Base-by-base conservation (phyloP, 1,140 invertebrate genomes). In the Parasteatoda tepidariorum region DNA sequence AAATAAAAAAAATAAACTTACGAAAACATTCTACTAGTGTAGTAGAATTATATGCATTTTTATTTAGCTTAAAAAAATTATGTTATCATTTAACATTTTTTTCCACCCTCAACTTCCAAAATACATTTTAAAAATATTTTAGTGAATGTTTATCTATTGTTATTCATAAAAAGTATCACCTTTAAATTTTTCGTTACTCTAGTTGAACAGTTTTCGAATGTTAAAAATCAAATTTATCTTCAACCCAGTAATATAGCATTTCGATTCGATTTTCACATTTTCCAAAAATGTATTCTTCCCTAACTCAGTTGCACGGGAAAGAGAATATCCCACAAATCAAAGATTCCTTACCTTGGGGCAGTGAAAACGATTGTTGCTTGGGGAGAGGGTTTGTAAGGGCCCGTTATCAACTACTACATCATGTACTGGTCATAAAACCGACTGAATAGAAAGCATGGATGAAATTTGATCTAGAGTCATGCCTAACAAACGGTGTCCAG, bases 321-420 rank as follows among this genome's bases (percentile, higher is more conserved):
- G 38, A 9, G 38, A n/a, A n/a, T n/a, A n/a, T n/a, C n/a, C 4
- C 38, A 48, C 38, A 48, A 48, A 48, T 48, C 38, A 48, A 48
- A 48, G 9, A 48, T 18, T 18, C 38, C 38, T 48, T 9, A 13
- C 38, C 38, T 18, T 48, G 9, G 38, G 38, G 38, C 38, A 48
- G 18, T 9, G 38, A 48, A 48, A 48, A 48, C n/a, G 38, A 48
- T 48, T 48, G 38, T 48, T 48, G 18, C 38, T 48, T 4, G 9
- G 38, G 38, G 38, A 48, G 18, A 48, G 18, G 38, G 38, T 48
- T 48, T 48, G 9, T 18, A 18, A 9, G 38, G 38, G 18, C 18
- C 73, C 41, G 73, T 75, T 75, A 75, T 75, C 73, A 62, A 75
- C 57, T 62, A 31, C 73, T 75, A 18, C 33, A 75, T 75, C 70